Evolutionary conservation across 2,797 vertebrate genomes (phyloP).

Genomic region (Macropus fuliginosus): DNA sequence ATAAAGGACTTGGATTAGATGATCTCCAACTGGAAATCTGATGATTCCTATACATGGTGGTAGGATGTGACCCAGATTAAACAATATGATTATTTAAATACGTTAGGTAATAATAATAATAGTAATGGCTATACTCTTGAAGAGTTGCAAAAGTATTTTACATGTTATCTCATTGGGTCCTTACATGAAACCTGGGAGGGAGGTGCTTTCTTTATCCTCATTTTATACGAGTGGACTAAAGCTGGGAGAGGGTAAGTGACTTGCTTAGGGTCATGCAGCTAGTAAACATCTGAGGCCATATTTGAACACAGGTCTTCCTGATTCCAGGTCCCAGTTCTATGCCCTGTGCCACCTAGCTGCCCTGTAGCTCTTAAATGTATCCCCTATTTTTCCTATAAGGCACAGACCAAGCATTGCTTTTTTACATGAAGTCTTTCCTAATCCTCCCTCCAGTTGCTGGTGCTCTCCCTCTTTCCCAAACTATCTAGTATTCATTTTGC

Average conservation of each 20-base stretch:
- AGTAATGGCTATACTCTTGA: neutral
- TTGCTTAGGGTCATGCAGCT: neutral
- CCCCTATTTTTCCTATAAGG: neutral
- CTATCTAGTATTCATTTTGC: neutral
- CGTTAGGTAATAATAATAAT: neutral
- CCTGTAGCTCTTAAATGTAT: neutral
- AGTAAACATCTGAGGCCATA: neutral
- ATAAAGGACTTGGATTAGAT: neutral
- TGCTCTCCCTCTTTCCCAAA: neutral
- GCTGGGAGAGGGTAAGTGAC: neutral
- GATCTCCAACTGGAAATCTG: neutral
- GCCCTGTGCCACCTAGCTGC: neutral
- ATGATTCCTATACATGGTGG: neutral
- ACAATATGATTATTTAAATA: neutral
- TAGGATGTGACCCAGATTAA: neutral
- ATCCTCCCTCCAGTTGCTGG: neutral
- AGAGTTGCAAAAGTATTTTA: neutral
- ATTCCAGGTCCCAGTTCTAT: neutral
- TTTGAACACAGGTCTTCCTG: neutral
- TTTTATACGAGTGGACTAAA: neutral
- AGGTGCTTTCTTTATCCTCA: neutral
- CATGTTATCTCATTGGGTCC: neutral
- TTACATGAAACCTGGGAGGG: neutral
- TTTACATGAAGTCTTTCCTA: neutral
- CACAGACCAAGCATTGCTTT: neutral